phyloP scores from a whole-genome alignment of 2,113 vertebrate species.

The Cettia cetti region DNA sequence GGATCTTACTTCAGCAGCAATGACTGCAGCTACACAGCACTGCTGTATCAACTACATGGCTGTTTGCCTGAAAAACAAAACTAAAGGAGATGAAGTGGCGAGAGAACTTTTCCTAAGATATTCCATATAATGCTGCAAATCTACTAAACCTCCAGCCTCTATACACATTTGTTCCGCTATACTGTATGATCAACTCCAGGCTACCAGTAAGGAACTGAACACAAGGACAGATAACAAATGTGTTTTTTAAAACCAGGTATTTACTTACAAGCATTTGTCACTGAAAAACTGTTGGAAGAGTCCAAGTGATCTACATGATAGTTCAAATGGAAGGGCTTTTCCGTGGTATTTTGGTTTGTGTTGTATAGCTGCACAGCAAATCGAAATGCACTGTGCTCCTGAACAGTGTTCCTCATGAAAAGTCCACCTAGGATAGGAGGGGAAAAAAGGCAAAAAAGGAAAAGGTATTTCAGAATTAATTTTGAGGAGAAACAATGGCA shows the following conservation, averaged over 20 bases:
- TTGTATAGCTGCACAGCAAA: constrained; percentile 99
- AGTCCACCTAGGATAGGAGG: constrained; percentile 84
- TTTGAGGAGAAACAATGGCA: background rate
- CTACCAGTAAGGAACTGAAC: background rate
- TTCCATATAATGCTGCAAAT: background rate
- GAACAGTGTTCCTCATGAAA: constrained; percentile 98
- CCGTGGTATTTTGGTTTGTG: constrained; percentile 98
- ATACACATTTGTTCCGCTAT: constrained; percentile 16
- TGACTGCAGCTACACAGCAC: background rate
- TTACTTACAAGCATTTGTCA: constrained; percentile 99
- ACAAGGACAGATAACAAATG: background rate
- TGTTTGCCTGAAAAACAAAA: background rate
- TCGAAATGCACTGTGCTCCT: constrained; percentile 98
- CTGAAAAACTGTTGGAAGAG: constrained; percentile 99
- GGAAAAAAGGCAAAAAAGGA: background rate
- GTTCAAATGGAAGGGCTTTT: constrained; percentile 98
- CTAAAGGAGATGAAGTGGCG: background rate
- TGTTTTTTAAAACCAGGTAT: background rate
- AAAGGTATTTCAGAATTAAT: background rate
- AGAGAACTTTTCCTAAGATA: constrained; percentile 54
- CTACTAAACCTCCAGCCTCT: background rate
- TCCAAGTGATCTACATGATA: constrained; percentile 99
- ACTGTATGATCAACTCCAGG: background rate
- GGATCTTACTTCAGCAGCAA: background rate
- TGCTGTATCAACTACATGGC: background rate